A percentile compares a stretch with the other conserved stretches of the same genome.
Evolutionary conservation across 2,113 vertebrate genomes (phyloP).

Genomic region (Strix aluco): DNA sequence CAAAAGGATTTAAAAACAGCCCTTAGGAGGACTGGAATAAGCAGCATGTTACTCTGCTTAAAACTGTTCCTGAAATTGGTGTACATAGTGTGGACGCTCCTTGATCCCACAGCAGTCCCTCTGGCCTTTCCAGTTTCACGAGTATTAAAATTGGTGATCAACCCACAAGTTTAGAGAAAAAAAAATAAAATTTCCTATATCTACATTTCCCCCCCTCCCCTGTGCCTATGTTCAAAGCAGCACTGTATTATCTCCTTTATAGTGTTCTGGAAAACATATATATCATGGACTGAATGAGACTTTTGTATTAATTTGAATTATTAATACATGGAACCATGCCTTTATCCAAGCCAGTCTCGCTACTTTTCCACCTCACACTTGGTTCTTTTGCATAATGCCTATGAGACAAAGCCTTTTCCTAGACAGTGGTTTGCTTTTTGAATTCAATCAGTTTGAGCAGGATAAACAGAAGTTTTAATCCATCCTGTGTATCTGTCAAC

Average conservation of each 20-base stretch:
- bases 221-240: neutral
- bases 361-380: accelerated
- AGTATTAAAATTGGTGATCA: neutral
- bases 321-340: neutral
- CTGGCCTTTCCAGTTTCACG: neutral
- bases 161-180: neutral
- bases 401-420: neutral
- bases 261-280: neutral
- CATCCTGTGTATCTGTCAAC: neutral
- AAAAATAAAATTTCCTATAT: neutral
- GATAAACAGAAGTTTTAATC: neutral
- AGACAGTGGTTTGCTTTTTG: neutral
- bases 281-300: neutral
- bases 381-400: neutral
- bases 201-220: neutral
- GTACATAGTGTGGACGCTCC: neutral
- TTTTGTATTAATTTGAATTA: neutral
- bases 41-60: neutral
- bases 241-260: neutral
- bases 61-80: neutral
- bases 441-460: neutral
- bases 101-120: neutral
- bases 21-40: neutral
- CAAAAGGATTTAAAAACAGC: neutral
- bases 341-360: neutral